Conservation (phyloP, 2,797 vertebrate species). For the Pogonophryne albipinna region DNA sequence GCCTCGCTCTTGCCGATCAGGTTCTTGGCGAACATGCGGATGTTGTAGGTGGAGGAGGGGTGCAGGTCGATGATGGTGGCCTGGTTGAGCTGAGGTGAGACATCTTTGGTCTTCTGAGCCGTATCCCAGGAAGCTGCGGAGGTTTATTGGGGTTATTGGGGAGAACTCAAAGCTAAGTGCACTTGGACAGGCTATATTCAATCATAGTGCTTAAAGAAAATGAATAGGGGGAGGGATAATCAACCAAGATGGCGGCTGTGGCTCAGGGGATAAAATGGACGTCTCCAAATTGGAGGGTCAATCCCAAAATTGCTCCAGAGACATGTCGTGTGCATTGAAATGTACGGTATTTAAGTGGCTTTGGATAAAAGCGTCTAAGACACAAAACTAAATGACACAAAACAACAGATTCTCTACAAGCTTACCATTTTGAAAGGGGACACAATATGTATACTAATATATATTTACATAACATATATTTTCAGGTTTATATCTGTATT, state of each 20-base stretch:
- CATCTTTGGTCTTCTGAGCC: slow-evolving; percentile 98
- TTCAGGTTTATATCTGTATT: no score
- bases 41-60: slow-evolving; percentile 98
- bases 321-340: no score
- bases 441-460: no score
- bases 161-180: slow-evolving; percentile 62
- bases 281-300: no score
- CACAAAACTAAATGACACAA: no score
- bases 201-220: slow-evolving; percentile 33
- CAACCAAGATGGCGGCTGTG: background rate
- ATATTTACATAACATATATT: no score
- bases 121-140: slow-evolving; percentile 95
- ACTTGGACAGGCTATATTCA: slow-evolving; percentile 43
- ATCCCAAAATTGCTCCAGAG: no score
- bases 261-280: no score
- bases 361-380: no score
- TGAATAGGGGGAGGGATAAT: slow-evolving; percentile 30
- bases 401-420: background rate
- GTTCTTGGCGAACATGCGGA: slow-evolving; percentile 99
- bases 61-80: slow-evolving; percentile 99
- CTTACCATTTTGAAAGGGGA: no score
- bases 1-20: slow-evolving; percentile 97
- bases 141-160: slow-evolving; percentile 58
- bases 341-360: no score
- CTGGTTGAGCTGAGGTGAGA: slow-evolving; percentile 98